Evolutionary conservation across 2,888 invertebrate species (phyloP), one percentile per base, ranked within the genome.

Genomic region (Sarcophaga caerulescens): DNA sequence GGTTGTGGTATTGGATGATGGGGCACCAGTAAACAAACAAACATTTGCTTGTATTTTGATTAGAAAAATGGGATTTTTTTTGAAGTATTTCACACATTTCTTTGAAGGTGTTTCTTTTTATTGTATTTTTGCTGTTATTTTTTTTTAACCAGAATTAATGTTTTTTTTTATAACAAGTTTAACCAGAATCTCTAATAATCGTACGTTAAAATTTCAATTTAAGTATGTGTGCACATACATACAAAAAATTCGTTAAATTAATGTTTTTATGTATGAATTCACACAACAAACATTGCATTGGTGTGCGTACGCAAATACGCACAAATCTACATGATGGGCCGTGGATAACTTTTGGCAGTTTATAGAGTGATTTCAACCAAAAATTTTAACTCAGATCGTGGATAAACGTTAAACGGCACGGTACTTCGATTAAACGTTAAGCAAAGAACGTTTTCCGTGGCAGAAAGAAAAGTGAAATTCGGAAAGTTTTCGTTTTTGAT

Each of bases 311-410:
- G 65, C 45, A 14, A 44, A 19, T 23, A 59, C 62, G 70, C 63
- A 35, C 66, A 5, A 8, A 63, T 10, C 10, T 19, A 44, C 19
- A 66, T 66, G 44, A n/a, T 21, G 1, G n/a, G 3, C 1, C 17
- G 12, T 25, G 3, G 14, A 25, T 19, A 23, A 5, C 60, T 71
- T 78, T 81, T 21, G 8, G 3, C 21, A 69, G 75, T 71, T 73
- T 83, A 85, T 73, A 85, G 82, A 65, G 21, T 57, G 77, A 85
- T 77, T 85, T 80, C 71, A 85, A 79, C 11, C 44, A 66, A 66
- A 66, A 69, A 11, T 62, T 73, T 10, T 17, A 75, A 74, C 25
- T 77, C 81, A 87, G 80, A 85, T 77, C 66, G 52, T 62, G 10
- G 60, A 44, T 71, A 78, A 75, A 78, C 84, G 60, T 81, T 75